A percentile compares a stretch with the other conserved stretches of the same genome.
Conservation (phyloP, 2,113 vertebrate species). For the Caloenas nicobarica region DNA sequence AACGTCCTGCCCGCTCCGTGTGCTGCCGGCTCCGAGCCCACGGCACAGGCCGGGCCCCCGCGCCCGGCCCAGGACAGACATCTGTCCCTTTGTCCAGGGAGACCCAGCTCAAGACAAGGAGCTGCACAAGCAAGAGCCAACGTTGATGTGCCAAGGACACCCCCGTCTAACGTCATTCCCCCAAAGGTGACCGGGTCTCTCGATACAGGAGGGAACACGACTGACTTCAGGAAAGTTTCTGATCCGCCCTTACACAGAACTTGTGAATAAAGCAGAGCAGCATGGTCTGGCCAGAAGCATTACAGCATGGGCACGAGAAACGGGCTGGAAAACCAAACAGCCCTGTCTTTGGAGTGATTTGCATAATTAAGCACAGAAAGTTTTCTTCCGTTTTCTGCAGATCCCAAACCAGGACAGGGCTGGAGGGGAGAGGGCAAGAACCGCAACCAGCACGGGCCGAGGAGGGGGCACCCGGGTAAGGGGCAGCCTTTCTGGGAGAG, state of each 20-base stretch:
- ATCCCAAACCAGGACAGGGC: no score
- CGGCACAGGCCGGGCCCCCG: rapidly evolving
- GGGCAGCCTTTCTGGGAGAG: not conserved
- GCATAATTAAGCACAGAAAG: not conserved
- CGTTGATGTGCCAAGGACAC: rapidly evolving
- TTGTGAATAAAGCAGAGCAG: rapidly evolving
- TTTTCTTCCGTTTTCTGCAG: not conserved
- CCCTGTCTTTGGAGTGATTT: not conserved
- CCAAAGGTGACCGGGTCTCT: rapidly evolving
- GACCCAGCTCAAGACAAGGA: not conserved
- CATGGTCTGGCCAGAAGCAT: rapidly evolving
- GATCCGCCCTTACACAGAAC: rapidly evolving
- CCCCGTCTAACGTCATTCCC: rapidly evolving
- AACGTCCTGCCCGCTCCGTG: not conserved
- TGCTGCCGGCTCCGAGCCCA: not conserved
- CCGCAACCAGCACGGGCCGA: rapidly evolving
- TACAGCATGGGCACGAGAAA: not conserved
- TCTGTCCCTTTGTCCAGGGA: rapidly evolving
- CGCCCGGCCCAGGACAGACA: rapidly evolving
- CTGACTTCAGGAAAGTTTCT: not conserved
- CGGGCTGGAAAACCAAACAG: not conserved
- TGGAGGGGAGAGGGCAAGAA: not conserved
- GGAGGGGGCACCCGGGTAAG: not conserved
- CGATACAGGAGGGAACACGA: rapidly evolving
- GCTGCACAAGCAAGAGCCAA: not conserved